These are phyloP conservation scores for Mactromeris polynyma DNA, from an alignment of 2,888 invertebrate species.

Conservation along the genomic window DNA sequence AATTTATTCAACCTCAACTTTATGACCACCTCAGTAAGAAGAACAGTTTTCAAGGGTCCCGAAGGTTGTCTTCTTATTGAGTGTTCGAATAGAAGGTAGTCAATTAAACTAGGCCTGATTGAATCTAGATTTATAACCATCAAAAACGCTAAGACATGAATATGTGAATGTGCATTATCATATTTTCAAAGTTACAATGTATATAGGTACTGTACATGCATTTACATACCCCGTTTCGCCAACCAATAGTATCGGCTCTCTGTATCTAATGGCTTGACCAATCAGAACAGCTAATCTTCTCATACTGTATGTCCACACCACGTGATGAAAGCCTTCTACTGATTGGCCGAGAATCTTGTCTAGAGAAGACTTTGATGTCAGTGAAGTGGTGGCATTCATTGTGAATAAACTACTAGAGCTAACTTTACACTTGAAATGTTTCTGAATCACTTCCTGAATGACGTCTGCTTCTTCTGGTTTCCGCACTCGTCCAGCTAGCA, in stretches of 20 bases:
- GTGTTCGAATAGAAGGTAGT: too few relatives aligned
- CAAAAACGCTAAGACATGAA: too few relatives aligned
- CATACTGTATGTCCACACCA: constrained; percentile 98
- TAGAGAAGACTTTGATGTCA: constrained; percentile 89
- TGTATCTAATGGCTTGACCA: constrained; percentile 93
- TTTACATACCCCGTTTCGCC: constrained; percentile 94
- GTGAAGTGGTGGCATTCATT: constrained; percentile 89
- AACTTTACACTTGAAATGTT: constrained; percentile 92
- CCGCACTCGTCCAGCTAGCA: constrained; percentile 97
- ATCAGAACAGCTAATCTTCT: constrained; percentile 90
- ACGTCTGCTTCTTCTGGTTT: constrained; percentile 93
- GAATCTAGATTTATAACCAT: too few relatives aligned
- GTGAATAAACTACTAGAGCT: constrained; percentile 91
- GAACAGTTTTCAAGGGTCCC: too few relatives aligned
- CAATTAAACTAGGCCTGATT: too few relatives aligned
- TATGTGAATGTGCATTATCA: too few relatives aligned
- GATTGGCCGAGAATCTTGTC: constrained; percentile 72
- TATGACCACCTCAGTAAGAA: too few relatives aligned
- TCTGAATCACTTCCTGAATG: constrained; percentile 91
- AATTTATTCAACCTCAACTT: too few relatives aligned
- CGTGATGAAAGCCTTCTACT: constrained; percentile 90
- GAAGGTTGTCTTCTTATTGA: too few relatives aligned
- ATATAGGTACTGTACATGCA: too few relatives aligned
- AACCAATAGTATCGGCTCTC: constrained; percentile 97
- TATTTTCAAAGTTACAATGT: too few relatives aligned